phyloP scores from a whole-genome alignment of 92 coral and sea anemone species.

The Palythoa grandis region DNA sequence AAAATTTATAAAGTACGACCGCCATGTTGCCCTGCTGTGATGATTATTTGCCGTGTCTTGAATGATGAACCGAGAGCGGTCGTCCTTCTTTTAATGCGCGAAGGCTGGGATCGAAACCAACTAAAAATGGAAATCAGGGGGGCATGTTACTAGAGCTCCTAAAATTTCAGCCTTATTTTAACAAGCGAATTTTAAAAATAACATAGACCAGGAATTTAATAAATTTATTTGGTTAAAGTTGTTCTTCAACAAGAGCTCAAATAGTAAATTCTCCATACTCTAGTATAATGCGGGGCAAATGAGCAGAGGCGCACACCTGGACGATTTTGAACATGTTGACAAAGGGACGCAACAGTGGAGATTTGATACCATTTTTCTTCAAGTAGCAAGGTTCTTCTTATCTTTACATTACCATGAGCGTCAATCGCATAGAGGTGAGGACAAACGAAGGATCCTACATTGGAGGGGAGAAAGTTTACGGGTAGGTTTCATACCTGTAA shows the following conservation, averaged over 20 bases:
- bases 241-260: not conserved
- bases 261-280: not conserved
- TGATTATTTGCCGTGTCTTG: no score
- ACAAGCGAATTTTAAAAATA: not conserved
- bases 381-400: not conserved
- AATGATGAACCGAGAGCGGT: not conserved
- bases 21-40: not conserved
- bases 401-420: constrained; percentile 10
- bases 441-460: constrained; percentile 44
- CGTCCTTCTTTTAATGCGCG: not conserved
- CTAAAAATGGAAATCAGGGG: no score
- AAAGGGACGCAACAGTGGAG: not conserved
- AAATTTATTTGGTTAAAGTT: not conserved
- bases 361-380: not conserved
- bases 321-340: not conserved
- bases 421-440: constrained; percentile 39
- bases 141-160: not conserved
- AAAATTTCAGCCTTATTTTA: not conserved
- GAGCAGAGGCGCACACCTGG: not conserved
- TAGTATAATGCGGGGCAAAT: not conserved
- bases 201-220: not conserved
- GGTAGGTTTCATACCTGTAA: constrained; percentile 3
- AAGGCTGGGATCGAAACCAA: not conserved
- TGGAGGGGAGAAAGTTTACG: constrained; percentile 39
- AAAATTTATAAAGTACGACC: not conserved